These are phyloP conservation scores for Athripsodes cinereus DNA, from an alignment of 2,888 invertebrate genomes.

Conservation along the genomic window DNA sequence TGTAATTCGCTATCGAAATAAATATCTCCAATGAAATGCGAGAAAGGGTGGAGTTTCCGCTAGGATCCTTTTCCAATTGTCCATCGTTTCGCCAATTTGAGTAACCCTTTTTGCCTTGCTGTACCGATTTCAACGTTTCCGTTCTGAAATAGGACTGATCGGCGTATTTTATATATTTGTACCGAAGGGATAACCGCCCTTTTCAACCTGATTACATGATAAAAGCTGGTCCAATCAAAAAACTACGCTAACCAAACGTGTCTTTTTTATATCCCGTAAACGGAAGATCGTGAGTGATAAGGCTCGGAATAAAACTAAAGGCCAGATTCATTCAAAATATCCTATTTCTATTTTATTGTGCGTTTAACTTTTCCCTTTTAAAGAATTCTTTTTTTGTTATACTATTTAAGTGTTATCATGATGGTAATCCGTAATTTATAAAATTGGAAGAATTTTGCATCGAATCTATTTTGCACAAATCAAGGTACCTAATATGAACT, in stretches of 20 bases:
- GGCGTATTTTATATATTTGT: neutral
- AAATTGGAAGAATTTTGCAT: too few relatives aligned
- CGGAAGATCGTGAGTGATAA: neutral
- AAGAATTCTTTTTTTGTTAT: too few relatives aligned
- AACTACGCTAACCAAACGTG: neutral
- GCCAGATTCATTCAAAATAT: neutral
- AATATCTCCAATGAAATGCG: slow-evolving; percentile 1
- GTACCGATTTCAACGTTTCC: neutral
- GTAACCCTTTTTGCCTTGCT: slow-evolving; percentile 5
- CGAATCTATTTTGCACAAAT: too few relatives aligned
- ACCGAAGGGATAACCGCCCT: neutral
- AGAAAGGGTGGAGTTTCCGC: neutral
- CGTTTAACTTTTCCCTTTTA: neutral
- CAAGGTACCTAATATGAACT: too few relatives aligned
- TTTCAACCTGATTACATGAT: slow-evolving; percentile 1
- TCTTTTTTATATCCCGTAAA: neutral
- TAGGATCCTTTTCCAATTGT: neutral
- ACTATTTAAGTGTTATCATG: too few relatives aligned
- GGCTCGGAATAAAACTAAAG: neutral
- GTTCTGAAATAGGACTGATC: neutral
- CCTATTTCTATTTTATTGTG: neutral
- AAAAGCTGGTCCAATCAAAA: neutral
- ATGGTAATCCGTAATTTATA: too few relatives aligned
- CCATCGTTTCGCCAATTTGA: neutral
- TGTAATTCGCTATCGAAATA: slow-evolving; percentile 4